Evolutionary conservation across 2,888 invertebrate genomes (phyloP).

Genomic region (Notodonta ziczac): DNA sequence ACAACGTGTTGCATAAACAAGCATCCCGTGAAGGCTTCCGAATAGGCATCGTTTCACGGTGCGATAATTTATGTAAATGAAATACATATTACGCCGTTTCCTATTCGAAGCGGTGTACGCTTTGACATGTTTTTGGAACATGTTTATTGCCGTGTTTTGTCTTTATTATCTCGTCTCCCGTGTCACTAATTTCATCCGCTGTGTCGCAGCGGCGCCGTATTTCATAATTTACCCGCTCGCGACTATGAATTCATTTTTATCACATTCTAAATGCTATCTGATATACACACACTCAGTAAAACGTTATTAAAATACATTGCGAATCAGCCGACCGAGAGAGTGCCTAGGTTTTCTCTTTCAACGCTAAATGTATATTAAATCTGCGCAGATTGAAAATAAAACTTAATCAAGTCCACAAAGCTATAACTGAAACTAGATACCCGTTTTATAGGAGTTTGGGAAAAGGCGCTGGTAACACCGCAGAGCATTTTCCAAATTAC

Average conservation of each 20-base stretch:
- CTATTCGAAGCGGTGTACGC: conserved; percentile 62
- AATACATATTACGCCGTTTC: conserved; percentile 77
- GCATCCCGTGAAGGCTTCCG: conserved; percentile 52
- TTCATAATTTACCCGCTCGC: conserved; percentile 58
- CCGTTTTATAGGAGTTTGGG: conserved; percentile 56
- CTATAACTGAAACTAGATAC: conserved; percentile 53
- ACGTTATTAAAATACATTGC: conserved; percentile 48
- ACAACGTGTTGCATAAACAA: conserved; percentile 69
- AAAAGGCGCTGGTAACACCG: conserved; percentile 55
- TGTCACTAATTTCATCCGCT: conserved; percentile 60
- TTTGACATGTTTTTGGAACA: conserved; percentile 70
- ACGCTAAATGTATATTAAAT: conserved; percentile 36
- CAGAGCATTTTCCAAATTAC: conserved; percentile 69
- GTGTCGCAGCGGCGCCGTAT: conserved; percentile 44
- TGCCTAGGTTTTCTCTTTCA: conserved; percentile 27
- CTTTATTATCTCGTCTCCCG: conserved; percentile 69
- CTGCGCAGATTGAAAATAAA: conserved; percentile 56
- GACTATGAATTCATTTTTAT: conserved; percentile 54
- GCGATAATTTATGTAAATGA: conserved; percentile 81
- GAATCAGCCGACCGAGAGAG: conserved; percentile 16
- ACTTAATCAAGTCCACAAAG: conserved; percentile 59
- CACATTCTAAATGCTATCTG: conserved; percentile 56
- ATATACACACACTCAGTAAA: conserved; percentile 43
- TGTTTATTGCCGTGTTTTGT: conserved; percentile 75
- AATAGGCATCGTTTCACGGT: conserved; percentile 63